Percentiles rank a stretch among this genome's conserved stretches.
phyloP scores from a whole-genome alignment of 2,888 invertebrate species.

The Meandrusa payeni region DNA sequence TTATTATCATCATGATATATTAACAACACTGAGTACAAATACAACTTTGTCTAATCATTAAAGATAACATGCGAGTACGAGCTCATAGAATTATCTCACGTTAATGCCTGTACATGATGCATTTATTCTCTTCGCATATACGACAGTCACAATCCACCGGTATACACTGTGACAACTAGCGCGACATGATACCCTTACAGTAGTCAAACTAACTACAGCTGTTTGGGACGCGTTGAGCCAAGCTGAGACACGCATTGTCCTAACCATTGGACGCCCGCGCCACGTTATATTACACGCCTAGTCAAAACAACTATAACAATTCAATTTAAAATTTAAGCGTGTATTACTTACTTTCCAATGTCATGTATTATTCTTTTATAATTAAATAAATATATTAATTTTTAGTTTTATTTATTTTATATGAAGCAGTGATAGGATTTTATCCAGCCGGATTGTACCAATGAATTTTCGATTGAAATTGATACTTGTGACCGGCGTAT shows the following conservation, averaged over 20 bases:
- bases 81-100: not conserved
- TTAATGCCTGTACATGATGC: conserved; percentile 3
- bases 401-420: too few relatives aligned
- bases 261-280: conserved; percentile 46
- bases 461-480: too few relatives aligned
- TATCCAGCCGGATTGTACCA: too few relatives aligned
- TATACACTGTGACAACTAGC: conserved; percentile 9
- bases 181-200: conserved; percentile 27
- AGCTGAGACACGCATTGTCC: conserved; percentile 53
- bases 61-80: too few relatives aligned
- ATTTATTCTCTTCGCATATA: conserved; percentile 26
- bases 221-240: conserved; percentile 46
- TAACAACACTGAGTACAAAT: too few relatives aligned
- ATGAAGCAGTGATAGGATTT: too few relatives aligned
- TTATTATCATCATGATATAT: too few relatives aligned
- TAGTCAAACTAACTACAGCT: conserved; percentile 69
- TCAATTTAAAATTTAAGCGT: not conserved
- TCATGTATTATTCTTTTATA: too few relatives aligned
- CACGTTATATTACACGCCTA: conserved; percentile 47
- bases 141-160: conserved; percentile 8
- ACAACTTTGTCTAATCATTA: too few relatives aligned
- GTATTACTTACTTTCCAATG: too few relatives aligned
- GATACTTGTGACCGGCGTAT: too few relatives aligned
- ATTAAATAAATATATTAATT: too few relatives aligned
- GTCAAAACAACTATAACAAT: conserved; percentile 15